phyloP scores from a whole-genome alignment of 30 jellyfish, hydroid and myxozoan species.

The Pseudorhiza aurosa region DNA sequence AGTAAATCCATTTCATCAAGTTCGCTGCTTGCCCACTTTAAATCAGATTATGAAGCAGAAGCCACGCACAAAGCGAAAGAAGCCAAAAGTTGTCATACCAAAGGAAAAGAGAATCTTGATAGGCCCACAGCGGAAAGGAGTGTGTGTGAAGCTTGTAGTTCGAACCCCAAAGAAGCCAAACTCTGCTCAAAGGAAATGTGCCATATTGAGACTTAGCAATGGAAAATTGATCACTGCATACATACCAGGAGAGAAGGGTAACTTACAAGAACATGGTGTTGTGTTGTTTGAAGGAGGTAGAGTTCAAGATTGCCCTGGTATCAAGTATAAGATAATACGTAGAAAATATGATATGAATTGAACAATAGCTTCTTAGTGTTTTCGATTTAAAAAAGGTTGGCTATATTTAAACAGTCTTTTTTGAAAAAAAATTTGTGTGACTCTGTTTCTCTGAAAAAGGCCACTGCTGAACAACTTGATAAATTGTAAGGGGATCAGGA shows the following conservation, averaged over 20 bases:
- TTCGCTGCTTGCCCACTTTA: constrained; percentile 68
- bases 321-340: constrained; percentile 87
- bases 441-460: too few relatives aligned
- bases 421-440: too few relatives aligned
- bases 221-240: constrained; percentile 95
- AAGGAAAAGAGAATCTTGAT: constrained; percentile 67
- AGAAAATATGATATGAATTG: constrained; percentile 95
- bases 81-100: constrained; percentile 62
- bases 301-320: constrained; percentile 98
- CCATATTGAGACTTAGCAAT: constrained; percentile 88
- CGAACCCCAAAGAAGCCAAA: constrained; percentile 98
- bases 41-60: constrained; percentile 84
- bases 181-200: constrained; percentile 99
- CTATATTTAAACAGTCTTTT: background rate
- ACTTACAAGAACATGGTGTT: constrained; percentile 97
- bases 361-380: background rate
- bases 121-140: constrained; percentile 98
- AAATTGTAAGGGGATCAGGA: background rate
- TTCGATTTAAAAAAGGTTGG: background rate
- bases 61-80: constrained; percentile 85
- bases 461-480: background rate
- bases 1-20: too few relatives aligned
- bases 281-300: constrained; percentile 95
- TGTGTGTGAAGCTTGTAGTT: constrained; percentile 85
- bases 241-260: constrained; percentile 99